Percentiles rank a stretch among this genome's conserved stretches.
phyloP scores from a whole-genome alignment of 2,888 invertebrate species.

The Tortrix viridana region DNA sequence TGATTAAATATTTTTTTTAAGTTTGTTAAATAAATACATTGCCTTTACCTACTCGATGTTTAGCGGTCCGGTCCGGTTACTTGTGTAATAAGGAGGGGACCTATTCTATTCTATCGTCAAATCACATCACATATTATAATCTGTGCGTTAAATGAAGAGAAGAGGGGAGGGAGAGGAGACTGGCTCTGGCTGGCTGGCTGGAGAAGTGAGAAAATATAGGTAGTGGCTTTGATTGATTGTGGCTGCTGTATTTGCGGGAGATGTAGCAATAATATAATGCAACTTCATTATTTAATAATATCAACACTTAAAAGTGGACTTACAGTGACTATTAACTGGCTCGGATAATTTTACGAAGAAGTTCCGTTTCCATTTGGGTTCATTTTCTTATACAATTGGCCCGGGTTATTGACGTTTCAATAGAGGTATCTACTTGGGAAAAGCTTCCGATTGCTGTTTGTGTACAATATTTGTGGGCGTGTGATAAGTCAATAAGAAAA shows the following conservation, averaged over 20 bases:
- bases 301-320: conserved; percentile 20
- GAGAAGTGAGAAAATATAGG: conserved; percentile 28
- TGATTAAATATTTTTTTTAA: too few species aligned
- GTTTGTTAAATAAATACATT: too few species aligned
- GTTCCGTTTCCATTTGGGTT: conserved; percentile 21
- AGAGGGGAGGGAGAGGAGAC: conserved; percentile 20
- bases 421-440: conserved; percentile 55
- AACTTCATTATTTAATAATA: conserved; percentile 24
- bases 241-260: conserved; percentile 34
- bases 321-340: conserved; percentile 5
- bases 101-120: too few species aligned
- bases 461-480: conserved; percentile 68
- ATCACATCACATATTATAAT: too few species aligned
- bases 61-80: too few species aligned
- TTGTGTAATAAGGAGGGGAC: too few species aligned
- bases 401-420: conserved; percentile 78
- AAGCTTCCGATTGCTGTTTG: conserved; percentile 69
- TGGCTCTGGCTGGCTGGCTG: too few species aligned
- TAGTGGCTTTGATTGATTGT: too few species aligned
- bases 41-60: too few species aligned
- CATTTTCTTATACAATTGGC: conserved; percentile 43
- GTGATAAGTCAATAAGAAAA: conserved; percentile 53
- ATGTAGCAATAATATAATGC: conserved; percentile 30
- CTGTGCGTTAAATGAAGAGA: conserved; percentile 22
- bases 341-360: conserved; percentile 12